phyloP scores from a whole-genome alignment of 2,888 invertebrate genomes.

The Brenthis ino region DNA sequence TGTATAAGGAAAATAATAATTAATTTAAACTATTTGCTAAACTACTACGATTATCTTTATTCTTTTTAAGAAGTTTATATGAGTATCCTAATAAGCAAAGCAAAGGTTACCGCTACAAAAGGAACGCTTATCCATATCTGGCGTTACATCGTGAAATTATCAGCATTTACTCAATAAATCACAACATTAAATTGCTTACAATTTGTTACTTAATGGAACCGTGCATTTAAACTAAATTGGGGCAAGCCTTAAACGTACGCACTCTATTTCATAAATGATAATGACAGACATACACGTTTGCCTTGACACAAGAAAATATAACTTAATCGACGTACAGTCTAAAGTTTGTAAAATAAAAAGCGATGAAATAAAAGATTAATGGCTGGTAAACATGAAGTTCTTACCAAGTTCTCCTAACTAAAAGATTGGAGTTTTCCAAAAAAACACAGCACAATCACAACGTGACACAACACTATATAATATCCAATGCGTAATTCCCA shows the following conservation, averaged over 20 bases:
- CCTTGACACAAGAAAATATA: slow-evolving; percentile 23
- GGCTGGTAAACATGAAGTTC: slow-evolving; percentile 20
- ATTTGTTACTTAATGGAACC: slow-evolving; percentile 9
- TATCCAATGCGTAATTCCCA: slow-evolving; percentile 68
- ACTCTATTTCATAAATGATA: slow-evolving; percentile 25
- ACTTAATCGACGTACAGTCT: slow-evolving; percentile 12
- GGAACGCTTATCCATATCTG: too few relatives aligned
- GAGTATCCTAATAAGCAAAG: too few relatives aligned
- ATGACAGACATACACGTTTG: slow-evolving; percentile 21
- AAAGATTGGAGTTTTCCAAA: not conserved
- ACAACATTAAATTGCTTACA: slow-evolving; percentile 1
- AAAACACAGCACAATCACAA: slow-evolving; percentile 47
- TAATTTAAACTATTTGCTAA: too few relatives aligned
- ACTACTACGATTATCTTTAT: too few relatives aligned
- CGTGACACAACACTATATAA: slow-evolving; percentile 48
- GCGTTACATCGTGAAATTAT: not conserved
- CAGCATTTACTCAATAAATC: not conserved
- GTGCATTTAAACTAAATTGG: slow-evolving; percentile 19
- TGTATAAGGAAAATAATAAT: too few relatives aligned
- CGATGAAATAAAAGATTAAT: slow-evolving; percentile 13
- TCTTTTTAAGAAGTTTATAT: too few relatives aligned
- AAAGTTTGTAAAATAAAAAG: not conserved
- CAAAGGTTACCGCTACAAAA: too few relatives aligned
- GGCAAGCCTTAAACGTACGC: slow-evolving; percentile 15
- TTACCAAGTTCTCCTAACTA: slow-evolving; percentile 35